Percentiles rank a stretch among this genome's conserved stretches.
phyloP scores from a whole-genome alignment of 2,888 invertebrate genomes.

The Volucella inflata region DNA sequence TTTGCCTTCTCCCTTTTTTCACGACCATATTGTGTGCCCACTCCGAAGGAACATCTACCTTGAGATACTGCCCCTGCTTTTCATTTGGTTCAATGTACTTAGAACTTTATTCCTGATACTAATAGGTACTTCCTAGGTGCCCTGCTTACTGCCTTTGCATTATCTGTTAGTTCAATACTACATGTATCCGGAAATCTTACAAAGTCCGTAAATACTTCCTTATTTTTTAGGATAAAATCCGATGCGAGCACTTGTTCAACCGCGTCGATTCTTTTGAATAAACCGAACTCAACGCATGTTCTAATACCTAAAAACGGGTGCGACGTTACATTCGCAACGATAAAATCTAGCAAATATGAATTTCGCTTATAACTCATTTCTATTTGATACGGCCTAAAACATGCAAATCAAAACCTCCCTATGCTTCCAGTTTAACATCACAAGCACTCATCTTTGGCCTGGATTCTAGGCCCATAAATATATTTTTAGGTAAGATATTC shows the following conservation, averaged over 20 bases:
- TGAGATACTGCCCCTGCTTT: constrained; percentile 70
- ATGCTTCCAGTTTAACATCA: constrained; percentile 39
- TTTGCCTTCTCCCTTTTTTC: too few species aligned
- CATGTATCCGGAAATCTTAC: constrained; percentile 51
- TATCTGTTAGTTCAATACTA: constrained; percentile 21
- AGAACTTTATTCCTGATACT: constrained; percentile 66
- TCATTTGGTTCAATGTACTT: constrained; percentile 61
- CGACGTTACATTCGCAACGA: constrained; percentile 21
- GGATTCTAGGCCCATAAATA: not conserved
- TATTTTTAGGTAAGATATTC: constrained; percentile 32
- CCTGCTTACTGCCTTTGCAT: not conserved
- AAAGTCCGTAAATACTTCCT: constrained; percentile 28
- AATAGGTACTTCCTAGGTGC: constrained; percentile 65
- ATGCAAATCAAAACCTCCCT: constrained; percentile 38
- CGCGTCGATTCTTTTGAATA: constrained; percentile 16
- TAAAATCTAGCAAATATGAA: constrained; percentile 14
- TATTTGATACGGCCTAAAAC: constrained; percentile 11
- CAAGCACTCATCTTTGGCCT: constrained; percentile 18
- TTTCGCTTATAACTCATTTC: constrained; percentile 13
- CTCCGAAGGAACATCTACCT: constrained; percentile 42
- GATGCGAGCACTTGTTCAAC: constrained; percentile 13
- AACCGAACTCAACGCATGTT: constrained; percentile 22
- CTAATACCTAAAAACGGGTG: constrained; percentile 22
- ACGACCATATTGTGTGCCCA: constrained; percentile 56
- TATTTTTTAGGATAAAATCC: constrained; percentile 11